These are phyloP conservation scores for Hippopotamyrus pictus DNA, from an alignment of 2,797 vertebrate species.

Conservation along the genomic window DNA sequence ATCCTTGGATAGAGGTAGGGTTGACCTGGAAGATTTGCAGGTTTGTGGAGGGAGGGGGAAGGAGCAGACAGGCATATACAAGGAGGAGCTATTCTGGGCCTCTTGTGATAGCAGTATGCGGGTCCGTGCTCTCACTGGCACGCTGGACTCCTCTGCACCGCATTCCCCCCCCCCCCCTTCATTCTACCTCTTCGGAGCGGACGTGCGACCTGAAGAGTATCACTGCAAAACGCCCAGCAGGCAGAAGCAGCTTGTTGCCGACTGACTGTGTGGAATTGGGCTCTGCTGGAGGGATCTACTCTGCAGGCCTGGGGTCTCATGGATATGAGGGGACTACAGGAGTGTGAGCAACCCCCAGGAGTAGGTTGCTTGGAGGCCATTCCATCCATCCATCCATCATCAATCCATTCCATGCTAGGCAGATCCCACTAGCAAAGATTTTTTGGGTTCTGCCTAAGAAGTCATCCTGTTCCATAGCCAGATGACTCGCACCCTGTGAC, in stretches of 20 bases:
- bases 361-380: not conserved
- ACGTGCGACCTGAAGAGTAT: not conserved
- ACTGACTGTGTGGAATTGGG: not conserved
- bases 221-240: not conserved
- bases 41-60: not conserved
- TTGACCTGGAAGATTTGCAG: not conserved
- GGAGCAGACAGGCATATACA: not conserved
- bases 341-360: not conserved
- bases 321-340: not conserved
- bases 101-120: not conserved
- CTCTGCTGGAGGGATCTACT: not conserved
- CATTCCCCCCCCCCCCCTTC: not conserved
- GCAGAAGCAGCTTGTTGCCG: not conserved
- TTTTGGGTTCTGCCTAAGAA: not conserved
- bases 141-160: not conserved
- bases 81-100: not conserved
- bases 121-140: not conserved
- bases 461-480: not conserved
- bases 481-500: not conserved
- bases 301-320: not conserved
- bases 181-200: not conserved
- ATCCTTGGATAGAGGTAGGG: not conserved
- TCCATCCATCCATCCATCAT: not conserved
- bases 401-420: not conserved
- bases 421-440: not conserved